Conservation (phyloP, 2,888 invertebrate species). For the Drosophila silvestris region DNA sequence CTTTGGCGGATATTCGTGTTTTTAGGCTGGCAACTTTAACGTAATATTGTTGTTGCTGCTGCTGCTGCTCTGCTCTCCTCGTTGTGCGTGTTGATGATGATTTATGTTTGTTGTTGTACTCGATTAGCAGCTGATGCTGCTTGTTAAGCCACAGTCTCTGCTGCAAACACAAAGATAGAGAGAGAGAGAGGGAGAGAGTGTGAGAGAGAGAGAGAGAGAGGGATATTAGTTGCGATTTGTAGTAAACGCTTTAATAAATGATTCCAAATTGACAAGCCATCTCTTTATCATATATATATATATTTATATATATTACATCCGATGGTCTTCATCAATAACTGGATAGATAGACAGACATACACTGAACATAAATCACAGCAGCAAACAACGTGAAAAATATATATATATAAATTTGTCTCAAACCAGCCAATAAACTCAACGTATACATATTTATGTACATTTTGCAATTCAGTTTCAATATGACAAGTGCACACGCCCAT, state of each 20-base stretch:
- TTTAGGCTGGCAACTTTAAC: slow-evolving; percentile 51
- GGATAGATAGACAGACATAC: slow-evolving; percentile 1
- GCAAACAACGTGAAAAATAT: slow-evolving; percentile 40
- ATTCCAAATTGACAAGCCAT: slow-evolving; percentile 43
- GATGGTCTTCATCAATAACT: neutral
- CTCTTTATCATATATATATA: neutral
- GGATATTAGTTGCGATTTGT: slow-evolving; percentile 36
- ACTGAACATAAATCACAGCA: slow-evolving; percentile 27
- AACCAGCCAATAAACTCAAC: neutral
- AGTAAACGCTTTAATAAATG: slow-evolving; percentile 38
- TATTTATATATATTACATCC: slow-evolving; percentile 5
- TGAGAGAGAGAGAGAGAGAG: slow-evolving; percentile 2
- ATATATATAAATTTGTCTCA: slow-evolving; percentile 12
- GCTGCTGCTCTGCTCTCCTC: neutral
- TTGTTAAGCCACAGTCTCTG: slow-evolving; percentile 33
- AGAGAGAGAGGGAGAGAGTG: neutral
- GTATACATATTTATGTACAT: neutral
- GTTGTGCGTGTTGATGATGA: slow-evolving; percentile 57
- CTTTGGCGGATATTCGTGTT: slow-evolving; percentile 5
- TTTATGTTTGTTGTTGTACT: slow-evolving; percentile 60
- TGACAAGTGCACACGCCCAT: neutral
- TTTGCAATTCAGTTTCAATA: neutral
- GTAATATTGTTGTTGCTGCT: slow-evolving; percentile 16
- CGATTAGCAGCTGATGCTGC: slow-evolving; percentile 64
- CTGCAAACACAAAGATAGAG: slow-evolving; percentile 25